These are phyloP conservation scores for Leptatherina wallacei DNA, from an alignment of 2,797 vertebrate genomes.

Conservation along the genomic window DNA sequence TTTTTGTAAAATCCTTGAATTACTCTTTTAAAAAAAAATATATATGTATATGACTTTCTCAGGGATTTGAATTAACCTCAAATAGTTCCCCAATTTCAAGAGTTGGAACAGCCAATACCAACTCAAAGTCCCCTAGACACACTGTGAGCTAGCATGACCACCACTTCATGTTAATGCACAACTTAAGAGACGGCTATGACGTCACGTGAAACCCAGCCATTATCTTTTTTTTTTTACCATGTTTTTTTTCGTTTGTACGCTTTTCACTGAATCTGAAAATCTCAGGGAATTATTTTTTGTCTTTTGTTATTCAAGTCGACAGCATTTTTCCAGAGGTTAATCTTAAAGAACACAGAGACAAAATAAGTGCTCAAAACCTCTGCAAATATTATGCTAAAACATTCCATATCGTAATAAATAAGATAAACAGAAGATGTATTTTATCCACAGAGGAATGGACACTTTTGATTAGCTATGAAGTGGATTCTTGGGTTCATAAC, in stretches of 20 bases:
- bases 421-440: conserved; percentile 1
- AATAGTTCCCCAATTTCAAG: no score
- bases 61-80: no score
- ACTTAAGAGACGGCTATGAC: no score
- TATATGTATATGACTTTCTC: no score
- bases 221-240: neutral
- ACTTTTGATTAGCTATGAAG: conserved; percentile 10
- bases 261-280: conserved; percentile 7
- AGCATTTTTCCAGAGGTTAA: conserved; percentile 25
- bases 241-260: conserved; percentile 12
- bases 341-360: conserved; percentile 27
- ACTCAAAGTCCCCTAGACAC: no score
- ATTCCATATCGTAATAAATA: conserved; percentile 33
- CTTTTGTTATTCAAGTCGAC: neutral
- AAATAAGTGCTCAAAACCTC: conserved; percentile 23
- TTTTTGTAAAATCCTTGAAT: no score
- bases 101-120: no score
- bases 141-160: no score
- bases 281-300: neutral
- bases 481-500: no score
- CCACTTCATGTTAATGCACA: no score
- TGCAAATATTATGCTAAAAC: conserved; percentile 35
- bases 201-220: no score
- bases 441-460: conserved; percentile 15
- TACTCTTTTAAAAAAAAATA: no score